These are phyloP conservation scores for Helicolenus hilgendorfi DNA, from an alignment of 2,797 vertebrate species.

Conservation along the genomic window DNA sequence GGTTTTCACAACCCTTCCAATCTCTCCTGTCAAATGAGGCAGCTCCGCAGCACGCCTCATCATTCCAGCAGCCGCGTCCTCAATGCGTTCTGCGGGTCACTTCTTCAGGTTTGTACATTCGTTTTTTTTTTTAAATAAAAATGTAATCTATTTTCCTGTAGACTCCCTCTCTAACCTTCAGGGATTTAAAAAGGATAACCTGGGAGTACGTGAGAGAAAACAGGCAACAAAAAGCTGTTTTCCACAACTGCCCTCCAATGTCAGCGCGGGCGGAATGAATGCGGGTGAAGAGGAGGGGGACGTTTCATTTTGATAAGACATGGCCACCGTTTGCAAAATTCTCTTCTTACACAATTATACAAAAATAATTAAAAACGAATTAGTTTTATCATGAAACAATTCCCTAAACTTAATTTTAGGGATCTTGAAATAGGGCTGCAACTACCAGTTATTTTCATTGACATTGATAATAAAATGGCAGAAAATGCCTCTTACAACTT, in stretches of 20 bases:
- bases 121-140: constrained; percentile 23
- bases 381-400: constrained; percentile 2
- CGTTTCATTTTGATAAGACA: background rate
- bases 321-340: constrained; percentile 2
- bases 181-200: constrained; percentile 41
- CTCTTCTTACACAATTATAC: background rate
- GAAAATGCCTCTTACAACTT: background rate
- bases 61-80: constrained; percentile 21
- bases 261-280: background rate
- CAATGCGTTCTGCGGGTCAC: constrained; percentile 35
- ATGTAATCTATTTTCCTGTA: constrained; percentile 33
- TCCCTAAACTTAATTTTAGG: background rate
- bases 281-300: background rate
- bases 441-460: background rate
- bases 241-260: background rate
- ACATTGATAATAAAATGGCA: background rate
- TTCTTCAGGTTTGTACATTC: constrained; percentile 39
- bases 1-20: constrained; percentile 15
- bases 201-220: constrained; percentile 22
- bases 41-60: constrained; percentile 21
- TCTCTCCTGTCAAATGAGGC: constrained; percentile 43
- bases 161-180: constrained; percentile 35
- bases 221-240: constrained; percentile 13
- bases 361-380: background rate
- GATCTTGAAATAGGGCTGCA: background rate